Evolutionary conservation across 2,888 invertebrate genomes (phyloP).

Genomic region (Heliconius hortense): DNA sequence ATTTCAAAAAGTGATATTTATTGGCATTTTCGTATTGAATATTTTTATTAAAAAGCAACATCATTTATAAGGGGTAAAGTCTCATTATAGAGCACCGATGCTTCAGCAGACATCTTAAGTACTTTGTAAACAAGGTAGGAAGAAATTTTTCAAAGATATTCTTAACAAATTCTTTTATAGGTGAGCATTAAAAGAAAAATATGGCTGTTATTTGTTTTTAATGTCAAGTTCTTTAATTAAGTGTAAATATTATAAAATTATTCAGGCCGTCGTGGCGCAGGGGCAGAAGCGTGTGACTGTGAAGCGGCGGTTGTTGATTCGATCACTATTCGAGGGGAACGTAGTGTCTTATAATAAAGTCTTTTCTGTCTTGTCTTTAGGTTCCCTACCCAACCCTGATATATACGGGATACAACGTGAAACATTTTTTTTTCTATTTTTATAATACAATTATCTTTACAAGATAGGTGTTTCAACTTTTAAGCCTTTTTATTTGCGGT

Average conservation of each 20-base stretch:
- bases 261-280: too few relatives aligned
- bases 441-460: too few relatives aligned
- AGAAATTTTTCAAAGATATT: constrained; percentile 8
- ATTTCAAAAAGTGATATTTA: not conserved
- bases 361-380: too few relatives aligned
- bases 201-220: not conserved
- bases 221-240: not conserved
- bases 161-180: constrained; percentile 1
- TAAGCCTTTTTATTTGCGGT: too few relatives aligned
- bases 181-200: not conserved
- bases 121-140: constrained; percentile 31
- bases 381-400: too few relatives aligned
- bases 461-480: too few relatives aligned
- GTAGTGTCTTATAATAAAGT: too few relatives aligned
- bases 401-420: too few relatives aligned
- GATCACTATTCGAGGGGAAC: too few relatives aligned
- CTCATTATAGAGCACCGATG: constrained; percentile 23
- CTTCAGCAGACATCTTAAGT: constrained; percentile 31
- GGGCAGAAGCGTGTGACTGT: too few relatives aligned
- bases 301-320: too few relatives aligned
- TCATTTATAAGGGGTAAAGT: constrained; percentile 21
- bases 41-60: constrained; percentile 6
- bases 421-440: too few relatives aligned
- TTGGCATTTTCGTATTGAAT: not conserved
- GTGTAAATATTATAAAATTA: not conserved